These are phyloP conservation scores for Apodemia zela DNA, from an alignment of 2,888 invertebrate species.

Conservation along the genomic window DNA sequence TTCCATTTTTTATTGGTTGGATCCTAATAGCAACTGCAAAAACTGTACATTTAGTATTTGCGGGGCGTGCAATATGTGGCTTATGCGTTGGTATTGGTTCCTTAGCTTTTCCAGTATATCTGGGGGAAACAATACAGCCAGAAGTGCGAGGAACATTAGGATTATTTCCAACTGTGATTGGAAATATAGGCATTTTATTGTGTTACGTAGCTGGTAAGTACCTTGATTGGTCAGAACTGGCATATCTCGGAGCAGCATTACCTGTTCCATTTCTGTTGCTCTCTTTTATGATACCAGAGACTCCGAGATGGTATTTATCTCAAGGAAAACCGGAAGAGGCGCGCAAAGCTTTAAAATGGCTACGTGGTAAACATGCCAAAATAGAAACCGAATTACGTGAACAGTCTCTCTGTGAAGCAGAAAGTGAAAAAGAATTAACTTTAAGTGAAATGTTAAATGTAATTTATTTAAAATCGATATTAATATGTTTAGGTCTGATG, in stretches of 20 bases:
- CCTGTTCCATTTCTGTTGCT: conserved; percentile 90
- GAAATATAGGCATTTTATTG: conserved; percentile 90
- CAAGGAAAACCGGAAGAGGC: conserved; percentile 88
- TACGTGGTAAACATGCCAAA: conserved; percentile 89
- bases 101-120: conserved; percentile 93
- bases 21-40: conserved; percentile 88
- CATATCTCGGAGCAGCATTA: conserved; percentile 87
- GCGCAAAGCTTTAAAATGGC: conserved; percentile 88
- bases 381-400: conserved; percentile 89
- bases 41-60: conserved; percentile 85
- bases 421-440: conserved; percentile 82
- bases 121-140: conserved; percentile 95
- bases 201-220: conserved; percentile 91
- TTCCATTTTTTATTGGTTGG: conserved; percentile 92
- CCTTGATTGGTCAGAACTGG: conserved; percentile 90
- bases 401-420: conserved; percentile 85
- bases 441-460: conserved; percentile 84
- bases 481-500: conserved; percentile 93
- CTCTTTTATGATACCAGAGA: conserved; percentile 94
- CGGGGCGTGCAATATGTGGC: conserved; percentile 91
- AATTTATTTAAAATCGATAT: conserved; percentile 87
- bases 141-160: conserved; percentile 95
- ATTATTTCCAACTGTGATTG: conserved; percentile 91
- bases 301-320: conserved; percentile 94
- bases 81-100: conserved; percentile 94